phyloP scores from a whole-genome alignment of 2,888 invertebrate species.

The Drosophila stalkeri region DNA sequence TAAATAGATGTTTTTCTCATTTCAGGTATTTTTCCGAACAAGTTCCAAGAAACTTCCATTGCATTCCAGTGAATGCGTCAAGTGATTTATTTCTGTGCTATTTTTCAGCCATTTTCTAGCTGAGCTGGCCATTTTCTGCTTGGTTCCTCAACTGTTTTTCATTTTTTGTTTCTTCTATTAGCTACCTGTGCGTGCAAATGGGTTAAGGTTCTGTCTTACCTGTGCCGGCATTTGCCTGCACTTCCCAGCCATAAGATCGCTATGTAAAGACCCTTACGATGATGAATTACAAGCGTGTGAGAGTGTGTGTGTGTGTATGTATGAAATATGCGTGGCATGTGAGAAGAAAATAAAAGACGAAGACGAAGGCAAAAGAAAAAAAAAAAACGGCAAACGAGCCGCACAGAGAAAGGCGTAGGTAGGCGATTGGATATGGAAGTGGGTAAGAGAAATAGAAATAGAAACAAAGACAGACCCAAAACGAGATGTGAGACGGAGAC shows the following conservation, averaged over 20 bases:
- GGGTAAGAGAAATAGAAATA: constrained; percentile 10
- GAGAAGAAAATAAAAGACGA: constrained; percentile 46
- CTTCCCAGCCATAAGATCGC: constrained; percentile 35
- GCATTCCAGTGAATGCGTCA: constrained; percentile 21
- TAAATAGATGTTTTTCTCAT: background rate
- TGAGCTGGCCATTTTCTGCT: constrained; percentile 8
- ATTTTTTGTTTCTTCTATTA: constrained; percentile 5
- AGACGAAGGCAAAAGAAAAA: background rate
- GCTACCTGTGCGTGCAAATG: constrained; percentile 61
- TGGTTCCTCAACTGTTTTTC: background rate
- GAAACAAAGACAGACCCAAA: constrained; percentile 30
- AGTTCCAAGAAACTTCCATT: constrained; percentile 7
- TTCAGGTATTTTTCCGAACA: background rate
- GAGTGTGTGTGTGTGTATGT: constrained; percentile 12
- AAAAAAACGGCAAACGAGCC: constrained; percentile 58
- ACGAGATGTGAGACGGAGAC: constrained; percentile 41
- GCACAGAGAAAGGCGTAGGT: constrained; percentile 52
- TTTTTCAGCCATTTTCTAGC: constrained; percentile 21
- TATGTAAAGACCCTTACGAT: constrained; percentile 44
- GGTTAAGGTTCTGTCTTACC: constrained; percentile 65
- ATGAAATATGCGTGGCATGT: constrained; percentile 76
- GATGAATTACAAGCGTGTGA: constrained; percentile 72
- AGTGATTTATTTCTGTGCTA: constrained; percentile 6
- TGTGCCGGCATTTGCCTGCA: constrained; percentile 59
- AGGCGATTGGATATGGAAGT: constrained; percentile 23